Percentiles rank a stretch among this genome's conserved stretches.
Conservation (phyloP, 2,113 vertebrate species). For the Herpetotheres cachinnans region DNA sequence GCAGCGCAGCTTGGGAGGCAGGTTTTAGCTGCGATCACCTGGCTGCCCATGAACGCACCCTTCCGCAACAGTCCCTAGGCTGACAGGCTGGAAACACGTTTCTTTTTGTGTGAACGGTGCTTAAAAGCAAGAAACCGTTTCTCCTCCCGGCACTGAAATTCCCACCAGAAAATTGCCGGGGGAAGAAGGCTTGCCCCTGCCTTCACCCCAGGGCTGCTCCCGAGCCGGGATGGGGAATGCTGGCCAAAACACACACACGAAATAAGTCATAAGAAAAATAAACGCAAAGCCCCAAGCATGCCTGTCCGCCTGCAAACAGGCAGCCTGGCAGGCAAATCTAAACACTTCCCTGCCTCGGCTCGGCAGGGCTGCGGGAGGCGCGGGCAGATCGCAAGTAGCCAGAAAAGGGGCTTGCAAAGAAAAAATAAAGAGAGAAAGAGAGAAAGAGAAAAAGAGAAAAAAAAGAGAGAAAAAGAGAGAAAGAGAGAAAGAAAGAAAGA, state of each 20-base stretch:
- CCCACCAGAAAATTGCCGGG: neutral
- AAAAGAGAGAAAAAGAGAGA: neutral
- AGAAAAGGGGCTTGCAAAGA: neutral
- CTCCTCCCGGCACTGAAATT: neutral
- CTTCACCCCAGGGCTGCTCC: slow-evolving; percentile 8
- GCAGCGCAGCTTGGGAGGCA: neutral
- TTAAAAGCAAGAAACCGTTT: neutral
- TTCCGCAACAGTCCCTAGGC: neutral
- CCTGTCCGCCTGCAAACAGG: neutral
- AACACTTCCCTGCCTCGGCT: neutral
- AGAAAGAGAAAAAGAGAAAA: no score
- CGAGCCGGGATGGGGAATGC: neutral
- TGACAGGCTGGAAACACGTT: neutral
- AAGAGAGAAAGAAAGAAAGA: no score
- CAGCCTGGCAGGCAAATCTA: neutral
- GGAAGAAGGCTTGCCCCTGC: neutral
- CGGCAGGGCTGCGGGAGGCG: neutral
- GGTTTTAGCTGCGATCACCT: neutral
- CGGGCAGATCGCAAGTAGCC: neutral
- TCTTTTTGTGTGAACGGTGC: neutral
- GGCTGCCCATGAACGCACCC: accelerated
- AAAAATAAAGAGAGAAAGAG: no score
- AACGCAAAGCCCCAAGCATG: neutral
- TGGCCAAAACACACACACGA: slow-evolving; percentile 17
- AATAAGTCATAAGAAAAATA: neutral